These are phyloP conservation scores for Lucilia sericata DNA, from an alignment of 1,140 invertebrate genomes.

Conservation along the genomic window DNA sequence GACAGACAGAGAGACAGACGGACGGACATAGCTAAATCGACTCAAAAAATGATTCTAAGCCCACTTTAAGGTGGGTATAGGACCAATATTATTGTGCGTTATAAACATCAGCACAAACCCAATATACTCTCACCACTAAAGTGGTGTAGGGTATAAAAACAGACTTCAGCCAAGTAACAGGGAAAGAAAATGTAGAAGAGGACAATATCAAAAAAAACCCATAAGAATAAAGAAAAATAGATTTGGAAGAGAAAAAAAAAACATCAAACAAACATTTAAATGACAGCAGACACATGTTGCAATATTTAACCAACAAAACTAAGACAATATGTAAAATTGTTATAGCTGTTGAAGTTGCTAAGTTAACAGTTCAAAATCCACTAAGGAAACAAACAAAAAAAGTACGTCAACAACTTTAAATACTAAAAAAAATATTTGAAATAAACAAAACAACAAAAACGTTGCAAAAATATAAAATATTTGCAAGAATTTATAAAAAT, in stretches of 20 bases:
- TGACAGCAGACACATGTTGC: slow-evolving; percentile 22
- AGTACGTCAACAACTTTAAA: neutral
- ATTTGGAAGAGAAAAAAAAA: neutral
- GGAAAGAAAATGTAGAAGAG: neutral
- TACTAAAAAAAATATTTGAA: too few species aligned
- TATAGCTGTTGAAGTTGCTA: neutral
- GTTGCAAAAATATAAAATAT: slow-evolving; percentile 26
- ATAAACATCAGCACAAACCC: neutral
- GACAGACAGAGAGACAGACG: too few species aligned
- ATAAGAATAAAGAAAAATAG: neutral
- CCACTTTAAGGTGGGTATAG: too few species aligned
- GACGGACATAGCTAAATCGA: too few species aligned
- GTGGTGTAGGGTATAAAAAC: too few species aligned
- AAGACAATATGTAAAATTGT: neutral
- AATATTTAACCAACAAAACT: slow-evolving; percentile 16
- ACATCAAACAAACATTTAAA: slow-evolving; percentile 8
- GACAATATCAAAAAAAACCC: neutral
- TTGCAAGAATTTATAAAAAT: neutral
- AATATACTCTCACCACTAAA: too few species aligned
- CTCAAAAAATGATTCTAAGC: too few species aligned
- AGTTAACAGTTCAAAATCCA: neutral
- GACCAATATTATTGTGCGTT: too few species aligned
- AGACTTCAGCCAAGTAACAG: too few species aligned
- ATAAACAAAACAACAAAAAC: neutral
- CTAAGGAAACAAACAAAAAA: neutral